Evolutionary conservation across 2,797 vertebrate species (phyloP), one percentile per base, ranked within the genome.

Genomic region (Sorex maritimensis): DNA sequence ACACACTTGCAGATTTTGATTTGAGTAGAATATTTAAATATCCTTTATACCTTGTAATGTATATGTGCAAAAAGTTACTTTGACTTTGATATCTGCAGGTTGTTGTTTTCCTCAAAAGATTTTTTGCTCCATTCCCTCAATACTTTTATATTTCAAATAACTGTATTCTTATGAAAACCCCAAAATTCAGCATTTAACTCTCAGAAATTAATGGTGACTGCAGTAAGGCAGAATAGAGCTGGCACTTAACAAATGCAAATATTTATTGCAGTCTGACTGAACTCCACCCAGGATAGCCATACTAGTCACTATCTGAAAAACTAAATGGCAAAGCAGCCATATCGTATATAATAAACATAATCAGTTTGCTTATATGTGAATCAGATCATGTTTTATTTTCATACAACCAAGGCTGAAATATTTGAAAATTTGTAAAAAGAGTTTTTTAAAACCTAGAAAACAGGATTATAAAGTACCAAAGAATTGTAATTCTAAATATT

Each of bases 381-480:
- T 67, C 69, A 58, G 30, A 83, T 6, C n/a, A 88, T 23, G n/a
- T 81, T 67, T 58, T 55, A 17, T 44, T 58, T 80, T 73, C 26
- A 79, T 6, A 61, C 12, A 90, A 91, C 86, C 73, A 19, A 93
- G 41, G 34, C 5, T 55, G n/a, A 87, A 73, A 92, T 58, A 92
- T 74, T 67, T 77, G 68, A 95, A 93, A 87, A 90, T 77, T 34
- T 41, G 15, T 75, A 61, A 80, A 80, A 85, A 58, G 26, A 65
- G 77, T 46, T 83, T 41, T 90, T 28, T 72, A 88, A 94, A 88
- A 68, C 15, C 61, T 73, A 10, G 58, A 90, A 86, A 86, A 46
- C 9, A 75, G 24, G 26, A 41, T 23, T 69, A 23, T 44, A 61
- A 83, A 38, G 34, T 6, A 85, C 11, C 65, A 83, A 0, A 74